phyloP scores from a whole-genome alignment of 1,140 invertebrate species.

The Gryllus bimaculatus region DNA sequence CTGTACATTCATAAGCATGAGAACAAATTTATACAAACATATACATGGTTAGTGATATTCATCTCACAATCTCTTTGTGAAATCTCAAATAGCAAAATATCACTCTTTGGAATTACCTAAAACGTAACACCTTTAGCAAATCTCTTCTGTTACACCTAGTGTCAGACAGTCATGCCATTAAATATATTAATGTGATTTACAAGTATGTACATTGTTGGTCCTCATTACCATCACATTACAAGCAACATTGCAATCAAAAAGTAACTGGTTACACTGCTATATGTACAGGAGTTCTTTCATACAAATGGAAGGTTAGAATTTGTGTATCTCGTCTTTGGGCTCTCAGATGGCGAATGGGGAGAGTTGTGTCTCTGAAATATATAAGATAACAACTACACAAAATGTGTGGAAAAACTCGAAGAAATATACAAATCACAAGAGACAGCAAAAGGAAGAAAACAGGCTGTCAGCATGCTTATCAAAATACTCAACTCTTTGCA shows the following conservation, averaged over 20 bases:
- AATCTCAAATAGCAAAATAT: background rate
- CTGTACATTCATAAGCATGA: no score
- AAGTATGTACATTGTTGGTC: background rate
- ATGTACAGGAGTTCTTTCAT: conserved; percentile 2
- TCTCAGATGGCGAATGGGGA: conserved; percentile 27
- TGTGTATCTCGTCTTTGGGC: conserved; percentile 14
- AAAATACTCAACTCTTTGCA: background rate
- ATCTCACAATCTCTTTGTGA: background rate
- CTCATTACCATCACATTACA: background rate
- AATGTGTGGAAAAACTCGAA: background rate
- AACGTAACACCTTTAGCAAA: background rate
- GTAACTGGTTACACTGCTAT: background rate
- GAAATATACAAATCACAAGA: background rate
- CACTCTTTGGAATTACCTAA: background rate
- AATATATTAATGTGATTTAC: background rate
- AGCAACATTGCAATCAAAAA: background rate
- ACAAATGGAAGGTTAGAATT: conserved; percentile 19
- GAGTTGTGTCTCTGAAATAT: conserved; percentile 31
- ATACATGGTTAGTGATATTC: background rate
- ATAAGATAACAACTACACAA: conserved; percentile 12
- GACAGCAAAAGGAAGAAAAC: background rate
- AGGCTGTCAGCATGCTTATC: background rate
- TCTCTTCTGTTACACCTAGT: background rate
- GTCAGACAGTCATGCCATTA: background rate
- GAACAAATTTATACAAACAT: background rate